phyloP scores from a whole-genome alignment of 1,140 invertebrate species.

The Trachelipus rathkii region DNA sequence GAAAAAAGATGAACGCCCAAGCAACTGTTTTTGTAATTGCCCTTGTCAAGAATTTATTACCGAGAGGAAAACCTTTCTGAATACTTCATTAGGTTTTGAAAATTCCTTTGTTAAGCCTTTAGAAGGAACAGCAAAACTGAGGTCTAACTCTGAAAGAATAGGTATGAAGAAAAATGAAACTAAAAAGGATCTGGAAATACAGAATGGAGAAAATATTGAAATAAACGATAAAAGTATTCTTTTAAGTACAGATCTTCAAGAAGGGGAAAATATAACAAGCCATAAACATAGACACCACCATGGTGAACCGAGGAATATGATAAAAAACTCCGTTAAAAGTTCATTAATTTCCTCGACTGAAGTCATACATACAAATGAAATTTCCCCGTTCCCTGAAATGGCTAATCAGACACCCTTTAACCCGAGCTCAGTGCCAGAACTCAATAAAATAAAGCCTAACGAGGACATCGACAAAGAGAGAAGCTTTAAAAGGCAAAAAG shows the following conservation, averaged over 20 bases:
- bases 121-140: too few species aligned
- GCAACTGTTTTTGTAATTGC: not conserved
- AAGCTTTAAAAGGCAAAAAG: not conserved
- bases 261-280: too few species aligned
- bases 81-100: not conserved
- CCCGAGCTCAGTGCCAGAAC: not conserved
- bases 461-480: not conserved
- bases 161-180: too few species aligned
- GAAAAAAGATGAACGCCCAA: not conserved
- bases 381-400: not conserved
- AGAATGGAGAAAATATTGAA: too few species aligned
- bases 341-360: not conserved
- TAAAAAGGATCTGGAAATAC: too few species aligned
- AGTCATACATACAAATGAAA: not conserved
- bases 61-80: not conserved
- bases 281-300: slow-evolving; percentile 1
- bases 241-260: too few species aligned
- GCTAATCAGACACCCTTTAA: not conserved
- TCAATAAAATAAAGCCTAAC: not conserved
- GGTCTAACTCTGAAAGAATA: too few species aligned
- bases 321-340: not conserved
- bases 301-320: not conserved
- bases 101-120: not conserved
- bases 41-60: not conserved
- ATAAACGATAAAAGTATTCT: too few species aligned